Conservation (phyloP, 1,140 invertebrate species). For the Neodiprion fabricii region DNA sequence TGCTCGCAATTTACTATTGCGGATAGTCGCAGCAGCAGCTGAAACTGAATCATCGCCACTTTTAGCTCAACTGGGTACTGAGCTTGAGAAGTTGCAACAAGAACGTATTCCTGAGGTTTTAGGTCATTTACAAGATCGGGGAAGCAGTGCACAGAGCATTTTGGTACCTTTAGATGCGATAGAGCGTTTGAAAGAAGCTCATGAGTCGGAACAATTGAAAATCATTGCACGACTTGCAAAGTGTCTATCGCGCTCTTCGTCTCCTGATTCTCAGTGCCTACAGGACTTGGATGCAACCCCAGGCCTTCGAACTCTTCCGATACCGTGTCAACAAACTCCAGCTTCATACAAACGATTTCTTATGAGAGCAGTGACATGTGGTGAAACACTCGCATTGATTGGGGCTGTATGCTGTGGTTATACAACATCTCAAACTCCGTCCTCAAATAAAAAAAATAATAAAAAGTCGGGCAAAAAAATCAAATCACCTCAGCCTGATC, state of each 20-base stretch:
- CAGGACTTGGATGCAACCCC: slow-evolving; percentile 37
- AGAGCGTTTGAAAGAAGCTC: slow-evolving; percentile 51
- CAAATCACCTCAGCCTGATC: slow-evolving; percentile 22
- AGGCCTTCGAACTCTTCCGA: slow-evolving; percentile 41
- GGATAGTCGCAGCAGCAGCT: slow-evolving; percentile 49
- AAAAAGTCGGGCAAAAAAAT: slow-evolving; percentile 52
- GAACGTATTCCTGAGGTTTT: slow-evolving; percentile 42
- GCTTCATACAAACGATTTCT: slow-evolving; percentile 53
- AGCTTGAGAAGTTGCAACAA: slow-evolving; percentile 43
- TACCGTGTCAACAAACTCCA: slow-evolving; percentile 43
- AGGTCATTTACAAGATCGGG: slow-evolving; percentile 40
- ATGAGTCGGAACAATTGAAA: slow-evolving; percentile 51
- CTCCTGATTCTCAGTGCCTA: slow-evolving; percentile 48
- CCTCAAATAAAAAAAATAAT: slow-evolving; percentile 50
- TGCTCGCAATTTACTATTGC: slow-evolving; percentile 50
- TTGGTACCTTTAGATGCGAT: slow-evolving; percentile 55
- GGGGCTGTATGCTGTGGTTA: slow-evolving; percentile 49
- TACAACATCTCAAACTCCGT: slow-evolving; percentile 41
- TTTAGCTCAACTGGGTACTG: slow-evolving; percentile 39
- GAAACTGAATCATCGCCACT: slow-evolving; percentile 41
- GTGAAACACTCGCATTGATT: slow-evolving; percentile 55
- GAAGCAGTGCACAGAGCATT: slow-evolving; percentile 42
- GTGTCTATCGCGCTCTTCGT: slow-evolving; percentile 41
- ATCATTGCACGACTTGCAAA: slow-evolving; percentile 49
- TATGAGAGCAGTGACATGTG: slow-evolving; percentile 53